Percentiles rank a stretch among this genome's conserved stretches.
These are phyloP conservation scores for Eumaeus atala DNA, from an alignment of 1,140 invertebrate species.

Conservation along the genomic window DNA sequence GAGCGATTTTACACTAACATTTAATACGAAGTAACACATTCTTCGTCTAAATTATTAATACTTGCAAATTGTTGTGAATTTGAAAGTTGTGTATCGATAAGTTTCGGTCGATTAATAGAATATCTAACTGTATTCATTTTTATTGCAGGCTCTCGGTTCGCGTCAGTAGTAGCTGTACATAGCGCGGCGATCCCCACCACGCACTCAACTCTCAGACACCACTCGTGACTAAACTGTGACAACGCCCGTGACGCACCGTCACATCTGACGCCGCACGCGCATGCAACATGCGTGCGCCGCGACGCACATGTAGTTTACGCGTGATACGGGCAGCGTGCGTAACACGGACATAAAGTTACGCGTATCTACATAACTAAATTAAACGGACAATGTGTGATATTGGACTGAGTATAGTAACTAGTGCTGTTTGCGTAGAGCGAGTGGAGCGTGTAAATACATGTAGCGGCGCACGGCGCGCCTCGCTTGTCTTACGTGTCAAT, in stretches of 20 bases:
- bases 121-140: neutral
- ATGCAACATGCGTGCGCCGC: neutral
- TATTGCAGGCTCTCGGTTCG: conserved; percentile 8
- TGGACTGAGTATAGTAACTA: neutral
- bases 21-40: too few species aligned
- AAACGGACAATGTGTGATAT: conserved; percentile 4
- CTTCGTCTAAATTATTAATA: too few species aligned
- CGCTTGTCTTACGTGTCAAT: conserved; percentile 22
- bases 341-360: neutral
- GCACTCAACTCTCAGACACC: neutral
- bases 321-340: neutral
- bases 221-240: neutral
- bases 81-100: too few species aligned
- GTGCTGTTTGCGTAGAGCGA: neutral
- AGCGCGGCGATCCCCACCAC: conserved; percentile 8
- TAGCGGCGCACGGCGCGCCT: conserved; percentile 16
- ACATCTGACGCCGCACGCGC: neutral
- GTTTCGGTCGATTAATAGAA: neutral
- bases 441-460: conserved; percentile 5
- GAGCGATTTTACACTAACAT: neutral
- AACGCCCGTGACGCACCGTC: conserved; percentile 11
- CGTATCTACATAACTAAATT: neutral
- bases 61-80: too few species aligned
- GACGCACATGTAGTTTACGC: neutral
- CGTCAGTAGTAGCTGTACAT: conserved; percentile 15